These are phyloP conservation scores for Rhodeus uyekii DNA, from an alignment of 2,797 vertebrate genomes.

Conservation along the genomic window DNA sequence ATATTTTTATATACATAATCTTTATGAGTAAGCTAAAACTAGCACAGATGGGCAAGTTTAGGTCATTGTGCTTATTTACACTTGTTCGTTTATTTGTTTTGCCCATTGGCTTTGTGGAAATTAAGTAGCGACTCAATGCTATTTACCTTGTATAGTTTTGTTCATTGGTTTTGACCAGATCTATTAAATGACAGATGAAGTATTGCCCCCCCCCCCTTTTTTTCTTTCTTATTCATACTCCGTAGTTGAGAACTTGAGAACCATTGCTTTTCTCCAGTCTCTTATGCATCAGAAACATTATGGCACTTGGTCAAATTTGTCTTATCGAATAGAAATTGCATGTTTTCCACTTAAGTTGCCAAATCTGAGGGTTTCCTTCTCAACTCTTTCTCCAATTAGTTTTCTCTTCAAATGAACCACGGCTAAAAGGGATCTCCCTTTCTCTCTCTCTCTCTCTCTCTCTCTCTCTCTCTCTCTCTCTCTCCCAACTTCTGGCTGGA, in stretches of 20 bases:
- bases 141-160: too few relatives aligned
- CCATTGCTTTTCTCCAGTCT: constrained; percentile 34
- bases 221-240: background rate
- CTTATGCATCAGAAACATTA: constrained; percentile 66
- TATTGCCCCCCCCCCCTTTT: too few relatives aligned
- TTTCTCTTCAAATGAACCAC: constrained; percentile 40
- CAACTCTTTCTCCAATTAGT: constrained; percentile 58
- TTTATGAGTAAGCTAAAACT: constrained; percentile 62
- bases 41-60: constrained; percentile 71
- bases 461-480: constrained; percentile 7
- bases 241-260: background rate
- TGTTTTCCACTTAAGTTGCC: constrained; percentile 75
- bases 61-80: constrained; percentile 66
- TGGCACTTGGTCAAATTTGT: constrained; percentile 70
- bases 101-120: background rate
- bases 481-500: constrained; percentile 15
- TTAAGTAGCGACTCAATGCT: background rate
- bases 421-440: constrained; percentile 46
- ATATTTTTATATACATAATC: constrained; percentile 30
- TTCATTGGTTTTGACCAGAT: too few relatives aligned
- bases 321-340: constrained; percentile 74
- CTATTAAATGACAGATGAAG: too few relatives aligned
- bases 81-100: constrained; percentile 6
- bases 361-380: constrained; percentile 73
- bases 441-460: constrained; percentile 51